A percentile compares a stretch with the other conserved stretches of the same genome.
These are phyloP conservation scores for Drosophila neutralis DNA, from an alignment of 2,888 invertebrate genomes.

Conservation along the genomic window DNA sequence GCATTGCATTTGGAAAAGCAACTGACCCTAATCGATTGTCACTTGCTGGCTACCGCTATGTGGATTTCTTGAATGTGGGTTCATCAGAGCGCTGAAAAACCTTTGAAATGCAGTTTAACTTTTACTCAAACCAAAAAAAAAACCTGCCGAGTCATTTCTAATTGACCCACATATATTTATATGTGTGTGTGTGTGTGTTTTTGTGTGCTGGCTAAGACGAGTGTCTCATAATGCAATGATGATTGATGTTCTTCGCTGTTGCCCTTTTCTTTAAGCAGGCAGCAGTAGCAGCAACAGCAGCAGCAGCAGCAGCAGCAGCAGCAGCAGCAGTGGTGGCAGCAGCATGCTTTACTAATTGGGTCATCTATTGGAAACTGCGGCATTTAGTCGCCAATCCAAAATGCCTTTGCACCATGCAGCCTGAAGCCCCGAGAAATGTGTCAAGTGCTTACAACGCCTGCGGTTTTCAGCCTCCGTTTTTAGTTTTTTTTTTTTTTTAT, in stretches of 20 bases:
- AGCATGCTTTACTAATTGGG: slow-evolving; percentile 53
- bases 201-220: slow-evolving; percentile 29
- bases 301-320: neutral
- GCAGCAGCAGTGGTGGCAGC: neutral
- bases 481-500: neutral
- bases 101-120: slow-evolving; percentile 61
- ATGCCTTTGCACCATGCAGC: slow-evolving; percentile 40
- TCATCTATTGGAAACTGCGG: slow-evolving; percentile 58
- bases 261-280: slow-evolving; percentile 56
- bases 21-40: slow-evolving; percentile 77
- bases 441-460: slow-evolving; percentile 66
- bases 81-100: slow-evolving; percentile 46
- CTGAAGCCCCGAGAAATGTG: slow-evolving; percentile 64
- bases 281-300: neutral
- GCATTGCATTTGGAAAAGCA: slow-evolving; percentile 21
- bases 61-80: slow-evolving; percentile 56
- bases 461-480: slow-evolving; percentile 29
- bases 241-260: slow-evolving; percentile 71
- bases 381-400: slow-evolving; percentile 27
- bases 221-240: slow-evolving; percentile 60
- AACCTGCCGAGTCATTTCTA: slow-evolving; percentile 76
- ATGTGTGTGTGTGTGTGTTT: neutral
- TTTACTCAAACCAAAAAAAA: slow-evolving; percentile 49
- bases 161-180: slow-evolving; percentile 64
- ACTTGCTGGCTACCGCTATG: slow-evolving; percentile 55